A percentile compares a stretch with the other conserved stretches of the same genome.
phyloP scores from a whole-genome alignment of 1,140 invertebrate species.

The Cylas formicarius region DNA sequence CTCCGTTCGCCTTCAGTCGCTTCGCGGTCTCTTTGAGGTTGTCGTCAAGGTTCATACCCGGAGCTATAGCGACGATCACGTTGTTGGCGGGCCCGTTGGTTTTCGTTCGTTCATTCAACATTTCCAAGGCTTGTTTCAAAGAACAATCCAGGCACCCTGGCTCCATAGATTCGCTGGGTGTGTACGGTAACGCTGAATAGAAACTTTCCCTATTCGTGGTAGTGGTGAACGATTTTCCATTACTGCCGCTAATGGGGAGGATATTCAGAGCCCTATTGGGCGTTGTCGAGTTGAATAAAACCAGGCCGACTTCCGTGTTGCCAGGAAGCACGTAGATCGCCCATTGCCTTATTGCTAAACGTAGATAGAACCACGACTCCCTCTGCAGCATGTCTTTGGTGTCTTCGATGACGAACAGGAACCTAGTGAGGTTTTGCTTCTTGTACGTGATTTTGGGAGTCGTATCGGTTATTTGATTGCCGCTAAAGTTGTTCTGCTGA shows the following conservation, averaged over 20 bases:
- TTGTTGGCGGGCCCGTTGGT: constrained; percentile 44
- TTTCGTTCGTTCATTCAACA: constrained; percentile 44
- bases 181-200: constrained; percentile 47
- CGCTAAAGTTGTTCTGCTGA: constrained; percentile 21
- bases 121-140: constrained; percentile 45
- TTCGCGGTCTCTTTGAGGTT: constrained; percentile 35
- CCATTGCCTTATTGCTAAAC: constrained; percentile 51
- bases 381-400: constrained; percentile 48
- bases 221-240: constrained; percentile 35
- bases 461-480: constrained; percentile 35
- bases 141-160: constrained; percentile 47
- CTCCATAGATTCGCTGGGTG: constrained; percentile 42
- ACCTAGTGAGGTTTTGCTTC: constrained; percentile 44
- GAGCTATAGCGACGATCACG: constrained; percentile 49
- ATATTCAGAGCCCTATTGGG: constrained; percentile 28
- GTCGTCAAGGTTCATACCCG: constrained; percentile 41
- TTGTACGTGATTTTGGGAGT: constrained; percentile 44
- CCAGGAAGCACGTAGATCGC: constrained; percentile 47
- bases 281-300: constrained; percentile 42
- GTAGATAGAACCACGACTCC: constrained; percentile 54
- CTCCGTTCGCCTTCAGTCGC: constrained; percentile 36
- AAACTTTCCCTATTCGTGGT: constrained; percentile 40
- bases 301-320: constrained; percentile 46
- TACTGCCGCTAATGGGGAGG: constrained; percentile 24
- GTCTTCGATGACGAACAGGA: constrained; percentile 49